Evolutionary conservation across 2,888 invertebrate genomes (phyloP), one percentile per base, ranked within the genome.

Genomic region (Polymixis flavicincta): DNA sequence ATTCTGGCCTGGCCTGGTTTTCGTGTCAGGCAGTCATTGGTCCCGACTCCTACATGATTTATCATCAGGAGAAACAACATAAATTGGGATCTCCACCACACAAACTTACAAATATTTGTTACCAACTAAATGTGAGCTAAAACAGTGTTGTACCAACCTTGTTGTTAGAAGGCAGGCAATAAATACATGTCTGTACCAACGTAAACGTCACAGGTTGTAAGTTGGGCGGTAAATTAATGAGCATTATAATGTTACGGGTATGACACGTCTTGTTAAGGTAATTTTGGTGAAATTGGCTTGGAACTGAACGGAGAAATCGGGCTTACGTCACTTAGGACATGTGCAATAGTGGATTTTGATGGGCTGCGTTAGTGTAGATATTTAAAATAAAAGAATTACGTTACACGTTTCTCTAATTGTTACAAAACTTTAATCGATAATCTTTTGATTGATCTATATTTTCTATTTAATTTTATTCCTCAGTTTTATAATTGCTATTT

Each of bases 141-240:
- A 66, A 69, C 71, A 42, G 22, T 60, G 57, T 42, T 7, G 59
- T 63, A 54, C 7, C 80, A 71, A 57, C 74, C 82, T 71, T 72
- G 65, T 42, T 69, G n/a, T 2, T 22, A 55, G 50, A n/a, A 59
- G 32, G 42, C 48, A 54, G 37, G 74, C 54, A 55, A 84, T 82
- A 80, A 83, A 82, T 82, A 82, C 42, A 54, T 45, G 71, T 83
- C 68, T 54, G 25, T 55, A 50, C 6, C 19, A 63, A 67, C 71
- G 69, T 83, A 55, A 83, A 74, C 32, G 82, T 83, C 82, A 54
- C 52, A 45, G 54, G 59, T 67, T 71, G 74, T 78, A 61, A 67
- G 78, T 65, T 37, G n/a, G 61, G 14, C 14, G 32, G 55, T 79
- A 61, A 69, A 83, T 83, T 74, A 69, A 79, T 82, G 74, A 79